phyloP scores from a whole-genome alignment of 2,797 vertebrate species.

The Tenualosa ilisha region DNA sequence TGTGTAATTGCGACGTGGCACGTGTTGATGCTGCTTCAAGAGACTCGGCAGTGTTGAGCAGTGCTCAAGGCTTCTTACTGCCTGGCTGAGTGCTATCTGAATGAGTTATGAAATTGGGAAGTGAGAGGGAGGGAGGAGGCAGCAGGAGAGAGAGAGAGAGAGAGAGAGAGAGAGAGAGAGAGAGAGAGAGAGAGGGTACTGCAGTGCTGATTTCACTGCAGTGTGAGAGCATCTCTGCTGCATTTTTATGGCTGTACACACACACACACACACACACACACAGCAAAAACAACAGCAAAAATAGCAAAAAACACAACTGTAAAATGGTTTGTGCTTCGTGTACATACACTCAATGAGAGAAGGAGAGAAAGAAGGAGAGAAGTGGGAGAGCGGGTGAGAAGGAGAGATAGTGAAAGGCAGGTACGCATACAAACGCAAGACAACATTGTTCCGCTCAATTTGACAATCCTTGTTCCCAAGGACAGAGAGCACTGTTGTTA shows the following conservation, averaged over 20 bases:
- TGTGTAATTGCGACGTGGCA: background rate
- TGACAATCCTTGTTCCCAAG: constrained; percentile 4
- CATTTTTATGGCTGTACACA: background rate
- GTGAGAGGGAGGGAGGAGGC: background rate
- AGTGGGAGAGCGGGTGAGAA: background rate
- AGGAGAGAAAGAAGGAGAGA: background rate
- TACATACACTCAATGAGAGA: background rate
- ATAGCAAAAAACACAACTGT: background rate
- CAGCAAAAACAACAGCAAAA: background rate
- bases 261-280: background rate
- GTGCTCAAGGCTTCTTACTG: background rate
- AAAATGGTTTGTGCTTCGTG: background rate
- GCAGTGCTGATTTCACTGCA: constrained; percentile 10
- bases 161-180: background rate
- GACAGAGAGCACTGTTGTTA: background rate
- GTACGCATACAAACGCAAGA: background rate
- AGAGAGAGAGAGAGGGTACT: background rate
- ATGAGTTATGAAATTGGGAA: background rate
- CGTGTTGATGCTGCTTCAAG: background rate
- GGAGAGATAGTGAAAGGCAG: constrained; percentile 22
- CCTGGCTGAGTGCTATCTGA: constrained; percentile 16
- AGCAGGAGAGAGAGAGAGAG: background rate
- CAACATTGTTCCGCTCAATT: constrained; percentile 16
- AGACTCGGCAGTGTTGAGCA: background rate
- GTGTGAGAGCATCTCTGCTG: background rate